Percentiles rank a stretch among this genome's conserved stretches.
Conservation (phyloP, 2,888 invertebrate genomes). For the Perizoma flavofasciatum region DNA sequence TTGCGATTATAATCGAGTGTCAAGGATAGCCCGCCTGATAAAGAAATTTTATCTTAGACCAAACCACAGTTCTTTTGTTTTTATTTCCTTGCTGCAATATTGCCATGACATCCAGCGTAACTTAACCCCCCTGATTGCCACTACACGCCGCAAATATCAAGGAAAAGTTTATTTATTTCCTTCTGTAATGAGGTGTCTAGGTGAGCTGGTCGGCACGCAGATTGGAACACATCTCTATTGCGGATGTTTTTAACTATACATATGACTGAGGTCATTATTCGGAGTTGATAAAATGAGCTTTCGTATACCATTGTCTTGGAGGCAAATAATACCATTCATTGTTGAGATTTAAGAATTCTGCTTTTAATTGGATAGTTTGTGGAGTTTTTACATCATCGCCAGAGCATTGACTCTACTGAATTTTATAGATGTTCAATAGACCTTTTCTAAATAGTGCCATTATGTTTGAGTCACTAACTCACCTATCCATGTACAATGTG, state of each 20-base stretch:
- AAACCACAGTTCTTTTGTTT: constrained; percentile 55
- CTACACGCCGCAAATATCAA: constrained; percentile 46
- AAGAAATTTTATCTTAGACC: constrained; percentile 36
- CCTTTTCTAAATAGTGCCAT: too few species aligned
- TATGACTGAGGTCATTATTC: constrained; percentile 33
- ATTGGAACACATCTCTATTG: constrained; percentile 47
- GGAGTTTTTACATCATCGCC: too few species aligned
- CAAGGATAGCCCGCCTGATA: too few species aligned
- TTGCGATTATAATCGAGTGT: too few species aligned
- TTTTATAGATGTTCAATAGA: too few species aligned
- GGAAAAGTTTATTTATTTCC: constrained; percentile 46
- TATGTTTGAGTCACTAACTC: too few species aligned
- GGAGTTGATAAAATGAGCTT: constrained; percentile 25
- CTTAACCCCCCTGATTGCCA: constrained; percentile 54
- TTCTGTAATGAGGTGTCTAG: constrained; percentile 51
- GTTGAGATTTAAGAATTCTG: too few species aligned
- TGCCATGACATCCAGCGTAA: constrained; percentile 64
- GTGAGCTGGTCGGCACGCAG: constrained; percentile 44
- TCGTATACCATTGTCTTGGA: background rate
- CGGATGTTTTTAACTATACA: constrained; percentile 49
- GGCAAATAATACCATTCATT: too few species aligned
- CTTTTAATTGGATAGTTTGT: too few species aligned
- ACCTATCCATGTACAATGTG: too few species aligned
- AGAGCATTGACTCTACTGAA: too few species aligned
- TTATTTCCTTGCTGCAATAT: constrained; percentile 67